Evolutionary conservation across 1,140 invertebrate species (phyloP).

Genomic region (Daktulosphaira vitifoliae): DNA sequence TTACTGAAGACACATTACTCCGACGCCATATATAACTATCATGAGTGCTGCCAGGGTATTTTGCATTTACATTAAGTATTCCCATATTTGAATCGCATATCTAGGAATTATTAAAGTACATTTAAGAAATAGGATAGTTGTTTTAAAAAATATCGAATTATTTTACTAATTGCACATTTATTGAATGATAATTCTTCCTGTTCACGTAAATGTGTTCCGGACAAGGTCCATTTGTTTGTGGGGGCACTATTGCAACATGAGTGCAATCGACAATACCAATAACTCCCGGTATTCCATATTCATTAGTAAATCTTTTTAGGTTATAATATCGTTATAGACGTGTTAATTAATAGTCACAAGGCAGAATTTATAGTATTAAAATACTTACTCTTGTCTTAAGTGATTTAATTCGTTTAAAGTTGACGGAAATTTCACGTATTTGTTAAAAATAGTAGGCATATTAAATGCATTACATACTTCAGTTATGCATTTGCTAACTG

Average conservation of each 20-base stretch:
- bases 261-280: slow-evolving; percentile 1
- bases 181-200: slow-evolving; percentile 2
- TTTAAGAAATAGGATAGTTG: too few species aligned
- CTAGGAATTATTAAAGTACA: too few species aligned
- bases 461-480: not conserved
- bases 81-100: not conserved
- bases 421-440: not conserved
- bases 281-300: not conserved
- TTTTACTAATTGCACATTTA: slow-evolving; percentile 1
- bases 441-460: not conserved
- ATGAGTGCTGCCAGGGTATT: not conserved
- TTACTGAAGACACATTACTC: not conserved
- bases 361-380: too few species aligned
- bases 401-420: not conserved
- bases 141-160: too few species aligned
- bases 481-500: not conserved
- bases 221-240: not conserved
- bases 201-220: slow-evolving; percentile 5
- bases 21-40: not conserved
- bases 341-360: not conserved
- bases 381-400: not conserved
- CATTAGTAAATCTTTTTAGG: not conserved
- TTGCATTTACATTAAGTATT: not conserved
- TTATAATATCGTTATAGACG: not conserved
- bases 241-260: not conserved